Conservation (phyloP, 2,888 invertebrate genomes). For the Muscina levida region DNA sequence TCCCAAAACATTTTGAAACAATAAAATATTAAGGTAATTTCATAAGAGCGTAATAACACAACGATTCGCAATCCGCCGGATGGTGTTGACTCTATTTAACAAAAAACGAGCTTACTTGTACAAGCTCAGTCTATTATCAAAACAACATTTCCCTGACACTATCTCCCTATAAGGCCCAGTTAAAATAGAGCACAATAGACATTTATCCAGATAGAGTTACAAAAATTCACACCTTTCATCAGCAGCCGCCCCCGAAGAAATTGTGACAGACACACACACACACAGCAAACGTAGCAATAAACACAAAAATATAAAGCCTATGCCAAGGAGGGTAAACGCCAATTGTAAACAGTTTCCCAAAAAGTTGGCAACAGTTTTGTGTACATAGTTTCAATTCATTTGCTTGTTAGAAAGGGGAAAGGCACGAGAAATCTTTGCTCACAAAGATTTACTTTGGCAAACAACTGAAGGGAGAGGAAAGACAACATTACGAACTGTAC, state of each 20-base stretch:
- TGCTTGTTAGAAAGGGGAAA: too few relatives aligned
- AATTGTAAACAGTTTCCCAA: background rate
- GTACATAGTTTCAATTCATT: background rate
- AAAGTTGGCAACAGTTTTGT: conserved; percentile 11
- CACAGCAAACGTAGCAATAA: background rate
- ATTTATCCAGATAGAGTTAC: conserved; percentile 1
- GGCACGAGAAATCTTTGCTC: too few relatives aligned
- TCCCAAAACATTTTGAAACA: background rate
- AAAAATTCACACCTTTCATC: conserved; percentile 12
- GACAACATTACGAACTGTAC: background rate
- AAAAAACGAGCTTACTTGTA: background rate
- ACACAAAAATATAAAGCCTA: conserved; percentile 14
- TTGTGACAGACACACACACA: too few relatives aligned
- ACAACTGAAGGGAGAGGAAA: background rate
- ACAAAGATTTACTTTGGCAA: background rate
- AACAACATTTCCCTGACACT: too few relatives aligned
- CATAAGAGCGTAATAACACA: background rate
- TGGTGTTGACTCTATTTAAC: background rate
- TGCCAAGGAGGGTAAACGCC: background rate
- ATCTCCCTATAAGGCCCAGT: too few relatives aligned
- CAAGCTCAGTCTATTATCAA: background rate
- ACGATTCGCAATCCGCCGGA: background rate
- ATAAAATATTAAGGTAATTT: conserved; percentile 12
- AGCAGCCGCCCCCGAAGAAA: background rate
- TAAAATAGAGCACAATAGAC: too few relatives aligned